Percentiles rank a stretch among this genome's conserved stretches.
phyloP scores from a whole-genome alignment of 2,888 invertebrate species.

The Eurytoma adleriae region DNA sequence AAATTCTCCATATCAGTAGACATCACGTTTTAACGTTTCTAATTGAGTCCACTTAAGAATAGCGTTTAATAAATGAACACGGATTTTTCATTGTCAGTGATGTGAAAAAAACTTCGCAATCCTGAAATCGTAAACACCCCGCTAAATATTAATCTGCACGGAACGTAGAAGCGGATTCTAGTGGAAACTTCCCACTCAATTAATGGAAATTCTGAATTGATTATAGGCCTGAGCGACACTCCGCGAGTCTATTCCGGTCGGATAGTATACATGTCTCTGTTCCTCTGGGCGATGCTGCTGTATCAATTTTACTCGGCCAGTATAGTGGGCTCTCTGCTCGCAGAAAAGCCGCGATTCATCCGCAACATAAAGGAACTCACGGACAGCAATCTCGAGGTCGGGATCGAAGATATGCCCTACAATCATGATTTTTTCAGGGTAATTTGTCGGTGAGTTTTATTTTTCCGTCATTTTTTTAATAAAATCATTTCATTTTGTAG shows the following conservation, averaged over 20 bases:
- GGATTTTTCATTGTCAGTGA: no score
- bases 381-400: slow-evolving; percentile 69
- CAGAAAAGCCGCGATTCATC: slow-evolving; percentile 70
- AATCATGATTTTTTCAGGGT: slow-evolving; percentile 70
- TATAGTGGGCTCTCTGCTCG: slow-evolving; percentile 70
- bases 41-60: no score
- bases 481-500: slow-evolving; percentile 70
- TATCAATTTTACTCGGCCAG: slow-evolving; percentile 74
- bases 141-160: no score
- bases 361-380: slow-evolving; percentile 67
- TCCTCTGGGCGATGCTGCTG: slow-evolving; percentile 70
- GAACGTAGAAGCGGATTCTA: no score
- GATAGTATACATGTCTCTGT: slow-evolving; percentile 67
- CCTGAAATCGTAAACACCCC: no score
- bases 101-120: no score
- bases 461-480: not conserved
- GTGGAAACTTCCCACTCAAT: no score
- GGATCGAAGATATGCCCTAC: slow-evolving; percentile 70
- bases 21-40: no score
- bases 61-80: no score
- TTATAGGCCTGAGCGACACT: slow-evolving; percentile 75
- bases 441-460: slow-evolving; percentile 23
- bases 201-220: not conserved
- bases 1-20: no score
- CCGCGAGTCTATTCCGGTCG: slow-evolving; percentile 76